Base-by-base conservation (phyloP, 2,113 vertebrate species). In the Panurus biarmicus region DNA sequence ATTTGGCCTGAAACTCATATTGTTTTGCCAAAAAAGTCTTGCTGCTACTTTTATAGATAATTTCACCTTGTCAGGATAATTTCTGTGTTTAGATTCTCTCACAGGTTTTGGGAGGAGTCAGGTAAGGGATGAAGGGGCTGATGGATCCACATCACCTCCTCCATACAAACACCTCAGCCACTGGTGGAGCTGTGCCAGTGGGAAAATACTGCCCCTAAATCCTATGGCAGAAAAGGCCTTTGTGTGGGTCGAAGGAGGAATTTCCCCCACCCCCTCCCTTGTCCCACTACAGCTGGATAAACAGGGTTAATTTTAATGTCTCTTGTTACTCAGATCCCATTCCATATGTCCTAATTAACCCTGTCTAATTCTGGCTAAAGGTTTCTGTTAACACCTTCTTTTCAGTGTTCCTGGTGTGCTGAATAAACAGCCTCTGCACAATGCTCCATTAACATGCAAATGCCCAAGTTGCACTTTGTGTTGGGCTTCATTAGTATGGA, bases 361-460 rank as follows among this genome's bases (percentile, higher is more conserved):
- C 82, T 64, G 54, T 56, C 89, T 66, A 79, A 80, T 67, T 91
- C 77, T 48, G 54, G 81, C 22, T 89, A 95, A 93, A 93, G 81
- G 66, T 95, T 95, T 96, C 93, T 96, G 87, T 94, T 96, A 95
- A 90, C 85, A 95, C 78, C 75, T 95, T 95, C 81, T 36, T 70
- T 85, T 92, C 71, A 70, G 87, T 40, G 72, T 62, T 87, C 71
- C 76, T 69, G 1, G 1, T 25, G 14, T 54, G 74, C 91, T 83
- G 89, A 95, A 97, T 74, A 83, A 96, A 87, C 87, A 93, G 35
- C 25, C 45, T 58, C 33, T 73, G 84, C 66, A 79, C 62, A 77
- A 60, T 95, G 66, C 28, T 17, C 44, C 50, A 96, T 95, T 95
- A 91, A 56, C 26, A 95, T 96, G 91, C 91, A 95, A 93, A 95